These are phyloP conservation scores for Ptilodon capucinus DNA, from an alignment of 2,888 invertebrate genomes.

Conservation along the genomic window DNA sequence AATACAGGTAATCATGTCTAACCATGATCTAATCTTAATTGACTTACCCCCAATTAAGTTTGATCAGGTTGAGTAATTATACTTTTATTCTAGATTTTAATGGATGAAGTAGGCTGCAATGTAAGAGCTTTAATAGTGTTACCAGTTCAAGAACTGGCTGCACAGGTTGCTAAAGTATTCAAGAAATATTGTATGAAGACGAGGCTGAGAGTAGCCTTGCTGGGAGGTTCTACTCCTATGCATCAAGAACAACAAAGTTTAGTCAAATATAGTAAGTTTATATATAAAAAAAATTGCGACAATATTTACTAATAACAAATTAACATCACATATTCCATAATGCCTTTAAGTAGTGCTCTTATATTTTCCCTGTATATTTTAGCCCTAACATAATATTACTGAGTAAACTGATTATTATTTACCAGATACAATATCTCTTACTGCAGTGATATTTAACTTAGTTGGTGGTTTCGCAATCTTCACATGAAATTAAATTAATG, in stretches of 20 bases:
- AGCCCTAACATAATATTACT: no score
- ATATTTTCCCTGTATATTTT: no score
- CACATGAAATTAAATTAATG: no score
- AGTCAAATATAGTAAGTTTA: slow-evolving; percentile 71
- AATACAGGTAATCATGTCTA: slow-evolving; percentile 85
- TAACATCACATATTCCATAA: no score
- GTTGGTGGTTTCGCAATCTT: no score
- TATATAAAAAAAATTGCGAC: no score
- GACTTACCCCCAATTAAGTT: background rate
- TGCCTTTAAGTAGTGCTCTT: no score
- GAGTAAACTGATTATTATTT: no score
- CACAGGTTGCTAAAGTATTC: slow-evolving; percentile 94
- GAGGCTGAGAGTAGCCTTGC: slow-evolving; percentile 86
- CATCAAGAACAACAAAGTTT: slow-evolving; percentile 86
- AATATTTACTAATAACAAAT: no score
- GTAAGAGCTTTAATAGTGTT: slow-evolving; percentile 94
- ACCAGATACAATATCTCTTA: no score
- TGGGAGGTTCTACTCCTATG: slow-evolving; percentile 87
- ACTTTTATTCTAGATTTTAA: slow-evolving; percentile 76
- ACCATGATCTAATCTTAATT: background rate
- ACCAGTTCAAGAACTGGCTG: slow-evolving; percentile 95
- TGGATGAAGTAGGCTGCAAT: slow-evolving; percentile 83
- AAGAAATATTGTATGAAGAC: slow-evolving; percentile 86
- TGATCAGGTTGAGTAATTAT: background rate
- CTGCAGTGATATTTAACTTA: no score